Conservation (phyloP, 2,797 vertebrate genomes). For the Saxicola maurus region DNA sequence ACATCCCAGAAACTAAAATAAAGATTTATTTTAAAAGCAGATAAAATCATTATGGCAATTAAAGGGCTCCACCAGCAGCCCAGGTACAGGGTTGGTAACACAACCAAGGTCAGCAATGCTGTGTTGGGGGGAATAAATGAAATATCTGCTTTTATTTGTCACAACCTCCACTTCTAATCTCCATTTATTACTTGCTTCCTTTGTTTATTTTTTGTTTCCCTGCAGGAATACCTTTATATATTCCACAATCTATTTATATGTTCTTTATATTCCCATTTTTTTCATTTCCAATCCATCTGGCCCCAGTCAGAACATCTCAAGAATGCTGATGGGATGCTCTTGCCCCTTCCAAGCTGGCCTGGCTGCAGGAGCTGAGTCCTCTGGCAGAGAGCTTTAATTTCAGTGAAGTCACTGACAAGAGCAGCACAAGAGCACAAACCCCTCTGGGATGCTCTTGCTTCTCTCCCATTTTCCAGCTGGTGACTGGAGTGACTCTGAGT, state of each 20-base stretch:
- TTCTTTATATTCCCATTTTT: neutral
- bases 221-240: neutral
- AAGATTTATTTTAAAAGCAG: neutral
- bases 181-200: neutral
- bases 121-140: neutral
- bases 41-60: neutral
- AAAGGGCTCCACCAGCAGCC: neutral
- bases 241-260: neutral
- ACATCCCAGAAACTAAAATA: neutral
- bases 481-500: rapidly evolving
- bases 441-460: neutral
- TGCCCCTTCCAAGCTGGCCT: neutral
- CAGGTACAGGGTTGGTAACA: neutral
- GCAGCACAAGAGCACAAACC: neutral
- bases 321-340: neutral
- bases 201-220: neutral
- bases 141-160: neutral
- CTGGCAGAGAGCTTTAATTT: neutral
- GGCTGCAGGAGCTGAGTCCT: neutral
- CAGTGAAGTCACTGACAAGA: neutral
- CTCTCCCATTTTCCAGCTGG: neutral
- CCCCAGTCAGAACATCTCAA: neutral
- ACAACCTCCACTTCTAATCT: neutral
- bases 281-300: neutral
- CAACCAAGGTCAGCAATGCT: neutral